These are phyloP conservation scores for Sorex fumeus DNA, from an alignment of 2,113 vertebrate species.

Conservation along the genomic window DNA sequence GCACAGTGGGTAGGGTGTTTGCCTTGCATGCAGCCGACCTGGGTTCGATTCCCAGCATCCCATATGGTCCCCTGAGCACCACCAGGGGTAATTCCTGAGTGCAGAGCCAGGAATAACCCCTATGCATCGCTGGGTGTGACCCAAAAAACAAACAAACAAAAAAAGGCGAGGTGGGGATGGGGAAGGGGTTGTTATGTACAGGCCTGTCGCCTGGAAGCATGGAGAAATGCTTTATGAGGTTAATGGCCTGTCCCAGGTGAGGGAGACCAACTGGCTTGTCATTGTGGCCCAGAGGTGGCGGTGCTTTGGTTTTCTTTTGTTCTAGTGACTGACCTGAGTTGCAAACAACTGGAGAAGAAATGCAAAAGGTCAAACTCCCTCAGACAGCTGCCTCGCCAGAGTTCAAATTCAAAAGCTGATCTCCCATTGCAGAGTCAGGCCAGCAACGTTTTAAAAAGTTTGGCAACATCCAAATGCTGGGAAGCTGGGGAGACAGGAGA, in stretches of 20 bases:
- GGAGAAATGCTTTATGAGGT: background rate
- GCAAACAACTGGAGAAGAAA: background rate
- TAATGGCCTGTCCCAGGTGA: background rate
- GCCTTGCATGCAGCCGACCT: no score
- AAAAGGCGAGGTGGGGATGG: no score
- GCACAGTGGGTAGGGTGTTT: no score
- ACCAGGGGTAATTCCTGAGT: no score
- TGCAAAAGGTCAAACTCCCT: no score
- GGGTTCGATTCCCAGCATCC: no score
- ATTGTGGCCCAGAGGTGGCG: background rate
- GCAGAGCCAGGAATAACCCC: no score
- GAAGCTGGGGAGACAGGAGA: background rate
- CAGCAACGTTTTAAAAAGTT: conserved; percentile 50
- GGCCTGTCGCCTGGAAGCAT: background rate
- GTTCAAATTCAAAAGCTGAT: background rate
- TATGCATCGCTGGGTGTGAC: no score
- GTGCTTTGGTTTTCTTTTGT: background rate
- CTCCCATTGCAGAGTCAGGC: background rate
- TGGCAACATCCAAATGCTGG: conserved; percentile 19
- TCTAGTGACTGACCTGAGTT: background rate
- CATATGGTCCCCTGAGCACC: no score
- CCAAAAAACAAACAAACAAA: no score
- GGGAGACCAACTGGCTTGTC: background rate
- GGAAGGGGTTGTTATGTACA: background rate
- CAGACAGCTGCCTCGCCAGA: background rate